Percentiles rank a stretch among this genome's conserved stretches.
phyloP scores from a whole-genome alignment of 64 coral and sea anemone genomes.

The Pocillopora damicornis region DNA sequence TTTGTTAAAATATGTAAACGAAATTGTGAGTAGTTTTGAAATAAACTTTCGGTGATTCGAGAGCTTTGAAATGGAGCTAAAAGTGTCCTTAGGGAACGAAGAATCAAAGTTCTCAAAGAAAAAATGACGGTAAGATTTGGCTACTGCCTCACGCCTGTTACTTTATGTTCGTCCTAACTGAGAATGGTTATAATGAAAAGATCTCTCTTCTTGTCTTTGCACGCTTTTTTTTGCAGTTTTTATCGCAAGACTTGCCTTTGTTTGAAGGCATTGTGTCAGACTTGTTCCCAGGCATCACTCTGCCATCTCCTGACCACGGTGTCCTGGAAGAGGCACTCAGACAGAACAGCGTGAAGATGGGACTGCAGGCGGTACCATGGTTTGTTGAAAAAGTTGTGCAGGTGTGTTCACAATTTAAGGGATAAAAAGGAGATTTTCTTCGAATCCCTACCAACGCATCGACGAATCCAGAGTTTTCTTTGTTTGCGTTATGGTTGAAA shows the following conservation, averaged over 20 bases:
- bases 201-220: too few relatives aligned
- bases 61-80: background rate
- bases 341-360: constrained; percentile 50
- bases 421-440: too few relatives aligned
- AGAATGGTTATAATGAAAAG: too few relatives aligned
- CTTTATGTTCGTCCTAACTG: too few relatives aligned
- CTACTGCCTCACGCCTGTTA: too few relatives aligned
- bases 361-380: constrained; percentile 87
- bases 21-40: background rate
- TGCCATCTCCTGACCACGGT: constrained; percentile 88
- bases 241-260: constrained; percentile 95
- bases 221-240: constrained; percentile 52
- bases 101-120: background rate
- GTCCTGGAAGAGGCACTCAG: constrained; percentile 67
- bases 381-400: constrained; percentile 96
- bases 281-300: constrained; percentile 82
- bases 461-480: too few relatives aligned
- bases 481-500: too few relatives aligned
- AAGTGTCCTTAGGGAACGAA: background rate
- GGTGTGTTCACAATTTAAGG: constrained; percentile 16
- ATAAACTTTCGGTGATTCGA: background rate
- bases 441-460: too few relatives aligned
- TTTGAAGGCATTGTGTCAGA: constrained; percentile 97
- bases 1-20: background rate
- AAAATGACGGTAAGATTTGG: too few relatives aligned